Evolutionary conservation across 2,888 invertebrate species (phyloP).

Genomic region (Mimumesa dahlbomi): DNA sequence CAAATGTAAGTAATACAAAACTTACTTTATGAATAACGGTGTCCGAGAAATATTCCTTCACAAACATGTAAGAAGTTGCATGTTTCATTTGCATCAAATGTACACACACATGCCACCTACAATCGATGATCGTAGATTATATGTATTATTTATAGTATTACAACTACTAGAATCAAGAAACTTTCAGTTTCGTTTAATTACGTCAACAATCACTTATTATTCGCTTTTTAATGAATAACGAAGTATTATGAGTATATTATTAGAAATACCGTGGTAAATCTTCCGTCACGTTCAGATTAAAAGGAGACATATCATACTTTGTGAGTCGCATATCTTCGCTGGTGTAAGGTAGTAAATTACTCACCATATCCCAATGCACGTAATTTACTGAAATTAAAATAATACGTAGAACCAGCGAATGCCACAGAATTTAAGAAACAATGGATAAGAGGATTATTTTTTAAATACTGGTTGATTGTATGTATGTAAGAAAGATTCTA

Average conservation of each 20-base stretch:
- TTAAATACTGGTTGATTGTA: too few species aligned
- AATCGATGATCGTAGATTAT: background rate
- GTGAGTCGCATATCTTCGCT: constrained; percentile 43
- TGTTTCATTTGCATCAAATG: constrained; percentile 39
- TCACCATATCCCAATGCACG: constrained; percentile 57
- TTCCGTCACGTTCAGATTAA: constrained; percentile 23
- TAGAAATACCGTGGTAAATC: constrained; percentile 7
- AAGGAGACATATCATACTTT: constrained; percentile 20
- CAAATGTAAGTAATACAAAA: too few species aligned
- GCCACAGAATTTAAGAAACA: background rate
- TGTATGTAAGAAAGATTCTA: too few species aligned
- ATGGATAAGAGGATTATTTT: too few species aligned
- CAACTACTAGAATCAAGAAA: too few species aligned
- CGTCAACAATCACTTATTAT: too few species aligned
- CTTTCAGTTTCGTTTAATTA: too few species aligned
- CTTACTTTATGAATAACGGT: too few species aligned
- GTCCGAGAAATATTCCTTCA: constrained; percentile 44
- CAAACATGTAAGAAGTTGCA: constrained; percentile 54
- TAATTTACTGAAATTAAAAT: constrained; percentile 56
- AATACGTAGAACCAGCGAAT: background rate
- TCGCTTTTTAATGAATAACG: too few species aligned
- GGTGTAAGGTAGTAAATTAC: constrained; percentile 30
- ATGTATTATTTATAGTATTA: background rate
- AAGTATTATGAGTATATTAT: too few species aligned
- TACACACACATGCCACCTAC: constrained; percentile 54